phyloP scores from a whole-genome alignment of 1,140 invertebrate genomes.

The Cydia amplana region DNA sequence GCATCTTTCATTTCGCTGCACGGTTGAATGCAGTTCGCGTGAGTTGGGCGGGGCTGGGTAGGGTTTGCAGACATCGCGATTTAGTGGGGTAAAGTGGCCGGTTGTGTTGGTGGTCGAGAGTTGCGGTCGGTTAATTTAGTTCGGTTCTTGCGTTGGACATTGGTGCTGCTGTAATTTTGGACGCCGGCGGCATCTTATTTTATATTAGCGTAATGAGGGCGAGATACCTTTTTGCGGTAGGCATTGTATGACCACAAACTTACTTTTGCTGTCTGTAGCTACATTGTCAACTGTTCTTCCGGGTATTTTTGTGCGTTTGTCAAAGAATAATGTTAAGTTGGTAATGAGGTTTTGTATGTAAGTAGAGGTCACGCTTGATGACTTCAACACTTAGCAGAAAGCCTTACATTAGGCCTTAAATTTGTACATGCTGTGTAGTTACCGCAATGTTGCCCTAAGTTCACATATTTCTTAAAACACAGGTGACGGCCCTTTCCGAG shows the following conservation, averaged over 20 bases:
- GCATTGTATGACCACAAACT: neutral
- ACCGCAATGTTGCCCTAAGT: slow-evolving; percentile 10
- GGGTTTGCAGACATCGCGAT: slow-evolving; percentile 54
- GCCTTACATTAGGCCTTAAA: neutral
- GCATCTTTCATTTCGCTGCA: slow-evolving; percentile 55
- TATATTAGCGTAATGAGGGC: slow-evolving; percentile 62
- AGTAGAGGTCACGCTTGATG: neutral
- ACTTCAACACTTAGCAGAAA: neutral
- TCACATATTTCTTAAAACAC: neutral
- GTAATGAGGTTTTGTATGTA: neutral
- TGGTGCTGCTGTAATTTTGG: slow-evolving; percentile 38
- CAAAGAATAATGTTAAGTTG: neutral
- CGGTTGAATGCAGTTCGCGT: slow-evolving; percentile 32
- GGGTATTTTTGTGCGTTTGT: neutral
- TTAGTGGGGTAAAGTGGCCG: slow-evolving; percentile 47
- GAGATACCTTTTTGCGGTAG: slow-evolving; percentile 23
- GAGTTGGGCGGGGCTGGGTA: slow-evolving; percentile 57
- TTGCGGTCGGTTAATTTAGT: slow-evolving; percentile 60
- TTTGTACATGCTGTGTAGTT: neutral
- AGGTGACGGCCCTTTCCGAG: slow-evolving; percentile 1
- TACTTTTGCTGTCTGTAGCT: neutral
- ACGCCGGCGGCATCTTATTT: slow-evolving; percentile 51
- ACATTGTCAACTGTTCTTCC: neutral
- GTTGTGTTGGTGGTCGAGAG: slow-evolving; percentile 48
- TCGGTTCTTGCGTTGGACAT: slow-evolving; percentile 58